Base-by-base conservation (phyloP, 1,140 invertebrate genomes). In the Polyergus mexicanus region DNA sequence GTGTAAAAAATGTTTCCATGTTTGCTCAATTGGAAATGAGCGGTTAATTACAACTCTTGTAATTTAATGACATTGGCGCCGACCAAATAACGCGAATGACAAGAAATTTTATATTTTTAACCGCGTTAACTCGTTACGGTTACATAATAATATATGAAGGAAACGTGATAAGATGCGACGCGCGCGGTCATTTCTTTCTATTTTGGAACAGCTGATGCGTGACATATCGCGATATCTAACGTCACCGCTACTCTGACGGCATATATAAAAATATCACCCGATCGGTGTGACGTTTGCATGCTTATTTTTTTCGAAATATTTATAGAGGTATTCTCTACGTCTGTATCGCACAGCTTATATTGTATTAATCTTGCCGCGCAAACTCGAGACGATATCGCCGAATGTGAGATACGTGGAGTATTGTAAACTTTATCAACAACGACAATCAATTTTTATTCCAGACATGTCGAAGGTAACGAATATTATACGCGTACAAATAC, bases 391-490 rank as follows among this genome's bases (percentile, higher is more conserved):
- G 51, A 62, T 81, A 81, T 81, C 62, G 22, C 25, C 25, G 25
- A n/a, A 25, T 38, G 11, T 41, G 60, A 28, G 5, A 11, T 19
- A 62, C 25, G 19, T n/a, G 3, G 19, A 60, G 16, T 32, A 60
- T 32, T 38, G 63, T 66, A 54, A 69, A 87, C 58, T 71, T 87
- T 87, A 87, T 84, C 86, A 54, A 56, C 71, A 28, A 16, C 44
- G 28, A 76, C 58, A 77, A 84, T 84, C 56, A 65, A 87, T 87
- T 84, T 72, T 62, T 65, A 44, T 68, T 75, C 10, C n/a, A 38
- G 32, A 22, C 22, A 51, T n/a, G n/a, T 51, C 6, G 65, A 71
- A 56, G 44, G 44, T 41, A 81, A 81, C 41, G 60, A 22, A 83
- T 47, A 63, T 74, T 75, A 76, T 75, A 47, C 63, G 41, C 16